phyloP scores from a whole-genome alignment of 2,113 vertebrate species.

The Perca fluviatilis region DNA sequence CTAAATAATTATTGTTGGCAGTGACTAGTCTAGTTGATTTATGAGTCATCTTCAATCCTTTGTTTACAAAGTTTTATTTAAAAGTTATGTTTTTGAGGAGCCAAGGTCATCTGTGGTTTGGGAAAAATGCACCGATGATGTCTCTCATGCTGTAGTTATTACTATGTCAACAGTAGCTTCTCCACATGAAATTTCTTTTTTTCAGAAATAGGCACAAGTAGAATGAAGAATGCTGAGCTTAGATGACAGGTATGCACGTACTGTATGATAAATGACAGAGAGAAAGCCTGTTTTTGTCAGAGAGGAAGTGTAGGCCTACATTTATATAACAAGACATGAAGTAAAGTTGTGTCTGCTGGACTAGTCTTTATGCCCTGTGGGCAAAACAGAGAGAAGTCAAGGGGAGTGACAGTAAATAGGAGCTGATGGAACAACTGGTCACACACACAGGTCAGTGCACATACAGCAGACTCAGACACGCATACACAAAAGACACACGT shows the following conservation, averaged over 20 bases:
- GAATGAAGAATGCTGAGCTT: not conserved
- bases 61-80: slow-evolving; percentile 48
- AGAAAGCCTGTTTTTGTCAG: slow-evolving; percentile 26
- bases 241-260: not conserved
- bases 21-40: slow-evolving; percentile 36
- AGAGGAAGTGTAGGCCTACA: not conserved
- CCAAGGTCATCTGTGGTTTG: not conserved
- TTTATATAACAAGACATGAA: slow-evolving; percentile 44
- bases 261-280: slow-evolving; percentile 12
- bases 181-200: not conserved
- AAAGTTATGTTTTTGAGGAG: slow-evolving; percentile 22
- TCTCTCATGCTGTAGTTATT: not conserved
- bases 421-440: slow-evolving; percentile 55
- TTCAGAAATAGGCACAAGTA: not conserved
- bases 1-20: slow-evolving; percentile 31
- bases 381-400: slow-evolving; percentile 38
- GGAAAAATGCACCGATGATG: not conserved
- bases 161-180: not conserved
- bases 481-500: not conserved
- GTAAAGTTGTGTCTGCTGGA: slow-evolving; percentile 35
- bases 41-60: slow-evolving; percentile 59
- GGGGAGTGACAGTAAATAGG: slow-evolving; percentile 49
- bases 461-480: slow-evolving; percentile 1
- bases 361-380: slow-evolving; percentile 46
- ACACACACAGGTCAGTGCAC: slow-evolving; percentile 47